A percentile compares a stretch with the other conserved stretches of the same genome.
phyloP scores from a whole-genome alignment of 2,113 vertebrate species.

The Paralichthys olivaceus region DNA sequence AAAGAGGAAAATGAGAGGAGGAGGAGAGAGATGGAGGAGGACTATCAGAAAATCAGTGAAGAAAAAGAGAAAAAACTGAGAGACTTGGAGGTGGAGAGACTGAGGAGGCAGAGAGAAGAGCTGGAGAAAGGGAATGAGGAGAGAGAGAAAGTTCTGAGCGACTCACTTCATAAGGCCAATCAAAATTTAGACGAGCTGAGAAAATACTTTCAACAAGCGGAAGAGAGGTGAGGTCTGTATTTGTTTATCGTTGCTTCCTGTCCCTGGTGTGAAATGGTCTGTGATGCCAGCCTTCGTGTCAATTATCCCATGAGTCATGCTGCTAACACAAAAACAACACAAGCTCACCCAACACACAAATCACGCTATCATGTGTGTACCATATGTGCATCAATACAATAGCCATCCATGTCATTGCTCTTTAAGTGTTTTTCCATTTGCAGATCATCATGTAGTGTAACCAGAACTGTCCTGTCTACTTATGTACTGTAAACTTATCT shows the following conservation, averaged over 20 bases:
- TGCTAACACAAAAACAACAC: conserved; percentile 53
- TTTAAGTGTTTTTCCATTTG: not conserved
- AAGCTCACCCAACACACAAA: conserved; percentile 8
- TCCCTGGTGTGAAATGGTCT: conserved; percentile 61
- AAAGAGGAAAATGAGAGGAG: conserved; percentile 71
- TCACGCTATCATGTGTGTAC: conserved; percentile 12
- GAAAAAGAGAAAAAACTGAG: conserved; percentile 27
- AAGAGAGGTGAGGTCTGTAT: conserved; percentile 70
- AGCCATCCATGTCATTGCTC: not conserved
- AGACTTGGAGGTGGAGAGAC: conserved; percentile 18
- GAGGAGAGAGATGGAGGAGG: conserved; percentile 37
- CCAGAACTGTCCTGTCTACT: no score
- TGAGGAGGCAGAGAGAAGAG: conserved; percentile 44
- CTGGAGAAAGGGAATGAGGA: conserved; percentile 28
- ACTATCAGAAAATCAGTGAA: conserved; percentile 27
- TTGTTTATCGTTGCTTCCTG: conserved; percentile 43
- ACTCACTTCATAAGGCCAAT: conserved; percentile 67
- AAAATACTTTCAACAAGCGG: conserved; percentile 64
- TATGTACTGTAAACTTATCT: no score
- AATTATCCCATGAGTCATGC: conserved; percentile 70
- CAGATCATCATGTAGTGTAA: not conserved
- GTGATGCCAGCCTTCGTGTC: conserved; percentile 55
- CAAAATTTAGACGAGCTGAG: conserved; percentile 65
- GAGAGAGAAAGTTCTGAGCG: conserved; percentile 59
- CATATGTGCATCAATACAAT: not conserved